Evolutionary conservation across 2,888 invertebrate genomes (phyloP).

Genomic region (Trilocha varians): DNA sequence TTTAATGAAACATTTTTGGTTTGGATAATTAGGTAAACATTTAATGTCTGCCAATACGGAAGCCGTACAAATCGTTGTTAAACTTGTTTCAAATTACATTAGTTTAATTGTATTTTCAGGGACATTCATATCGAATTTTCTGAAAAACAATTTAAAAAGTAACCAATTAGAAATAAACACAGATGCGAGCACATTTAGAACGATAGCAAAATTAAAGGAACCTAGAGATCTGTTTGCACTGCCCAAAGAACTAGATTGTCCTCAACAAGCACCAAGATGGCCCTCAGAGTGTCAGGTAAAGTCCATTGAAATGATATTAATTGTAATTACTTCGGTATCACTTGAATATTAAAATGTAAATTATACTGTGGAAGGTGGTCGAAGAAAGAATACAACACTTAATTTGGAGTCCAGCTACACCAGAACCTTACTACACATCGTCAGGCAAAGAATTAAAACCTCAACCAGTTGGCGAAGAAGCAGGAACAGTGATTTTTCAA

Average conservation of each 20-base stretch:
- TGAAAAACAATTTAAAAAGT: slow-evolving; percentile 77
- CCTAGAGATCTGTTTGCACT: slow-evolving; percentile 81
- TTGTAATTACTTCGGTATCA: background rate
- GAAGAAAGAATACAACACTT: slow-evolving; percentile 87
- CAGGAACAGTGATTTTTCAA: slow-evolving; percentile 86
- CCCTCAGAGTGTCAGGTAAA: slow-evolving; percentile 91
- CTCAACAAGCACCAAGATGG: slow-evolving; percentile 88
- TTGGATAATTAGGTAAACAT: no score
- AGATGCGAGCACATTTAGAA: slow-evolving; percentile 75
- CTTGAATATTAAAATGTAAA: background rate
- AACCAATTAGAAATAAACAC: slow-evolving; percentile 80
- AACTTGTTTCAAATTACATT: no score
- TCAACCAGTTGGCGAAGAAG: slow-evolving; percentile 89
- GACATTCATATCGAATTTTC: slow-evolving; percentile 76
- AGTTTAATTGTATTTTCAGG: no score
- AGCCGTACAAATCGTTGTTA: no score
- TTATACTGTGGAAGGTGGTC: slow-evolving; percentile 77
- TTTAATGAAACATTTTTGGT: no score
- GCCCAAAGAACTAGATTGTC: slow-evolving; percentile 79
- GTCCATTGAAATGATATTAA: background rate
- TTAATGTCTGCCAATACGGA: no score
- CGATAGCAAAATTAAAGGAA: slow-evolving; percentile 77
- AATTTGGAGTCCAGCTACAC: slow-evolving; percentile 78
- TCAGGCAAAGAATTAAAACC: slow-evolving; percentile 87
- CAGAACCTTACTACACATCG: slow-evolving; percentile 86